A percentile compares a stretch with the other conserved stretches of the same genome.
Evolutionary conservation across 2,113 vertebrate species (phyloP).

Genomic region (Cinclus cinclus): DNA sequence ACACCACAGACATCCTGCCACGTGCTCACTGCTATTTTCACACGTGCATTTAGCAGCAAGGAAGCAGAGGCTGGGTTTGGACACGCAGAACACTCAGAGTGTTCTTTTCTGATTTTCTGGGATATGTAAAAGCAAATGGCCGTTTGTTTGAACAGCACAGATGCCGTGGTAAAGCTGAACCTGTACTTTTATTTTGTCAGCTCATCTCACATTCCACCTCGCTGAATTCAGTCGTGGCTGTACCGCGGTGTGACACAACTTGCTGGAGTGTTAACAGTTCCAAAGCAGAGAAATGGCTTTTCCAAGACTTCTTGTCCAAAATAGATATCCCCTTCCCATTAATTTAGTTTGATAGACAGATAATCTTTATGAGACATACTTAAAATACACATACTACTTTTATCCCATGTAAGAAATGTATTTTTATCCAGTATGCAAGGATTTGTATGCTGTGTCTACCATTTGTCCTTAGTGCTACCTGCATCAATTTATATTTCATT

Average conservation of each 20-base stretch:
- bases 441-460: not conserved
- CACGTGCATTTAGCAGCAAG: not conserved
- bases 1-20: not conserved
- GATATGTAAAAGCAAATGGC: not conserved
- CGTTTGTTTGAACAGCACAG: conserved; percentile 3
- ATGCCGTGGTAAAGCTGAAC: not conserved
- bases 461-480: not conserved
- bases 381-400: not conserved
- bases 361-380: conserved; percentile 16
- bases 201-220: conserved; percentile 27
- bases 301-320: conserved; percentile 24
- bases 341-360: conserved; percentile 14
- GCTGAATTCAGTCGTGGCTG: not conserved
- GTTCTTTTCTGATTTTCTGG: not conserved
- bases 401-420: not conserved
- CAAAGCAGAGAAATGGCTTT: conserved; percentile 18
- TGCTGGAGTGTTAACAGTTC: not conserved
- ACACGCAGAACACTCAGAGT: not conserved
- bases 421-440: not conserved
- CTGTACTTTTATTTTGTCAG: conserved; percentile 10
- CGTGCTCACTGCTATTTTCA: not conserved
- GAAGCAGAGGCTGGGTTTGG: not conserved
- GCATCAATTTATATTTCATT: not conserved
- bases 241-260: conserved; percentile 16
- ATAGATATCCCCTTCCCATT: conserved; percentile 34